Evolutionary conservation across 2,797 vertebrate genomes (phyloP), one percentile per base, ranked within the genome.

Genomic region (Paratrypauchen microcephalus): DNA sequence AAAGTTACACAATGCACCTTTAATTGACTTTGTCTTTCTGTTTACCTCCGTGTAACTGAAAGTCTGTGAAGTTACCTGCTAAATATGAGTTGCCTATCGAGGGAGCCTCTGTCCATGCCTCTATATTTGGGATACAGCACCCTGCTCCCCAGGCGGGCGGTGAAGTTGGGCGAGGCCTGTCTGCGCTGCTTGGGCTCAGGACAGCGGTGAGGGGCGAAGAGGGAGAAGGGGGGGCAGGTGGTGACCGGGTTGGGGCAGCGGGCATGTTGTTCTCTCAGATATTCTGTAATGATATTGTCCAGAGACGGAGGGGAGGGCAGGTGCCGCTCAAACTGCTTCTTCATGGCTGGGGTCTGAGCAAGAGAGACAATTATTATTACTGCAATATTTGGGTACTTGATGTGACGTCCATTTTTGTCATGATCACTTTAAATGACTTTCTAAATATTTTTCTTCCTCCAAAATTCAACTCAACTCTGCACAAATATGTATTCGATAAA

Each of bases 241-340:
- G 97, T 97, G 58, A 99, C 97, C 0, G 98, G 98, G 93, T 99
- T 98, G 91, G 98, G 99, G 91, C 98, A 99, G 88, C 97, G 97
- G 1, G 98, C 97, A 0, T 99, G 98, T 89, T 99, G 98, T 86
- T 99, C 98, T 80, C 98, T 94, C 89, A 99, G 92, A 86, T 99
- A 99, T 83, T 99, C 98, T n/a, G 97, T 99, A 90, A 99, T 99
- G 89, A 99, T 99, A 90, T 96, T 95, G 94, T 99, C 98, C 81
- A 99, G 87, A 0, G 96, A 95, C 70, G 98, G 98, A 0, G 98
- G 98, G 68, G 97, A 99, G 68, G 97, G 97, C 82, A 98, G 94
- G 83, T 97, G 96, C 64, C 97, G 92, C 88, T 99, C 98, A 89
- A 99, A 86, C 91, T 99, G 97, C 80, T 99, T 99, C 89, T 97